Base-by-base conservation (phyloP, 2,113 vertebrate genomes). In the Psittacus erithacus region DNA sequence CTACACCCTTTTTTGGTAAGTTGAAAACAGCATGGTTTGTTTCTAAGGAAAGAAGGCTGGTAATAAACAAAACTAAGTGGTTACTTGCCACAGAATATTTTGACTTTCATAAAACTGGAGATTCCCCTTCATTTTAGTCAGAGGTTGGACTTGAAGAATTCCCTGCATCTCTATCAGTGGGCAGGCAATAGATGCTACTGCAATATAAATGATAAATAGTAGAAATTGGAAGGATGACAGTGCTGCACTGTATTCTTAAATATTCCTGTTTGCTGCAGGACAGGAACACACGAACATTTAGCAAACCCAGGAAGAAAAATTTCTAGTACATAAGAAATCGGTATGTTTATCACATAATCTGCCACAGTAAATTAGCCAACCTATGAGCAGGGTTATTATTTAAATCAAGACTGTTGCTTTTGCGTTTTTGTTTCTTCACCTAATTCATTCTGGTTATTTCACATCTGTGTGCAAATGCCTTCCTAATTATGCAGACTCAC, bases 371-470 rank as follows among this genome's bases (percentile, higher is more conserved):
- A 95, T 94, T 95, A 95, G 27, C 67, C 41, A 73, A 86, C 44
- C 47, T 82, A 73, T 59, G 35, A 88, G 38, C 49, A 80, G 57
- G 5, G 53, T 5, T 73, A 77, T 90, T 88, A 74, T 73, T 87
- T 83, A 93, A 94, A 93, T 88, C n/a, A 67, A 86, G 75, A 46
- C 12, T 67, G 33, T 68, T 89, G 39, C 15, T 90, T 96, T 73
- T 80, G 18, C 23, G 39, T 74, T 95, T 88, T 78, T 63, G 43
- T 77, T 78, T 79, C 88, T 91, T 84, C 86, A 62, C 52, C 22
- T 60, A 88, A 88, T 93, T 96, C 90, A 94, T 93, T 79, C 87
- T 82, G 31, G 57, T 86, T 93, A 73, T 62, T 96, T 83, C 57
- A 12, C n/a, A 86, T 71, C 65, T 65, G 25, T 65, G 65, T 62